Base-by-base conservation (phyloP, 2,113 vertebrate genomes). In the Neoarius graeffei region DNA sequence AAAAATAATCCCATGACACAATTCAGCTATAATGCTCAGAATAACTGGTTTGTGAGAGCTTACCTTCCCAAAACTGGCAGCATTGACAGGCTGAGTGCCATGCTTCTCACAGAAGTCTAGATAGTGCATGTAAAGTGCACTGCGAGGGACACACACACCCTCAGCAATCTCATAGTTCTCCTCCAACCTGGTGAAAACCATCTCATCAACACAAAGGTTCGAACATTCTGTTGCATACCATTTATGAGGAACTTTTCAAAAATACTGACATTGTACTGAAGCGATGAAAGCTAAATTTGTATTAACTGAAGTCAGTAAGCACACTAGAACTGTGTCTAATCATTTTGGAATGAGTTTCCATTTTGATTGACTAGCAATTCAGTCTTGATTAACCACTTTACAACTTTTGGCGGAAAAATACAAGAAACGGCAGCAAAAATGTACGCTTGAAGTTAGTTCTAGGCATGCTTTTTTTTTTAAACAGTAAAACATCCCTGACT, bases 161-260 rank as follows among this genome's bases (percentile, higher is more conserved):
- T 99, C 99, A 0, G 99, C 97, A 84, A 99, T 99, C 94, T 99
- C 99, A 11, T 99, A 99, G 93, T 99, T 99, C 93, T 99, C 98
- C 92, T 99, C 98, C 95, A 99, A 92, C 99, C 99, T 99, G 94
- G 50, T 67, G 67, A 14, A 8, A 62, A 84, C 52, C 42, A 60
- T 59, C 27, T 57, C 15, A 69, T 96, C 94, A 99, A 97, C 98
- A 99, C 94, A 98, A 96, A 23, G 59, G 42, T 57, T 52, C 8
- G 4, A 52, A 27, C 14, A 60, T 27, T 42, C 20, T 23, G 1
- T 23, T 73, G 7, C 35, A 60, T 19, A 62, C 56, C n/a, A 57
- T 27, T n/a, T 35, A 19, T 83, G 20, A 48, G 35, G 35, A 74
- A 74, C 66, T 15, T 69, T 69, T 69, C 27, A 10, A 11, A 74